Evolutionary conservation across 2,797 vertebrate genomes (phyloP), one percentile per base, ranked within the genome.

Genomic region (Martes flavigula): DNA sequence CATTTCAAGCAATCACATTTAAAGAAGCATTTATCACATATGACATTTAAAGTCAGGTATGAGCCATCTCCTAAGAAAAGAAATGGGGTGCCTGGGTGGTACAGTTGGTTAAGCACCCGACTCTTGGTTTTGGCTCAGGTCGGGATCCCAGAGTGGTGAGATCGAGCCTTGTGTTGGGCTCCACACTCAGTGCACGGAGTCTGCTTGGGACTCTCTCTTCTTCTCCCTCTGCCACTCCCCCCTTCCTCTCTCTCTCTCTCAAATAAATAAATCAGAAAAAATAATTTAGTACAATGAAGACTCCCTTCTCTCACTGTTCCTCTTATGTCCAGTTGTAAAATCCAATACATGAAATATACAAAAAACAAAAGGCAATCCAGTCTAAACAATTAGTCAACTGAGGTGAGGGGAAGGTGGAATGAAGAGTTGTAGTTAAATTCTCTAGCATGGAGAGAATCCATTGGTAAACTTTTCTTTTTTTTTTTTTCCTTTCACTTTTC

Each of bases 1-100:
- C 81, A 86, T 12, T 90, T 64, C 64, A 73, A 92, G 18, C n/a
- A 88, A 70, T 81, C 43, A 30, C 64, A 84, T 92, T 81, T 78
- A 68, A 90, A 84, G 82, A 58, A 56, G 35, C 35, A 79, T 95
- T 68, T 30, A 27, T 62, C 81, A 86, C 43, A 11, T 35, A 68
- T 9, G 12, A 82, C 25, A 54, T 62, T 93, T 96, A 70, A 92
- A 62, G 38, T 75, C 32, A 95, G 51, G 3, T 8, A 56, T 46
- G 38, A 91, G 72, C n/a, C 86, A 1, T 64, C 40, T 77, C 30
- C 1, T 75, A 46, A 17, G 25, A 73, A 46, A 72, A 51, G 68
- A 79, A 79, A 43, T 68, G n/a, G n/a, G 66, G n/a, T 0, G 4
- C n/a, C 66, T 35, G 18, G 66, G 66, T 35, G 66, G 14, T 35